Base-by-base conservation (phyloP, 2,888 invertebrate species). In the Aphelenchoides bicaudatus region DNA sequence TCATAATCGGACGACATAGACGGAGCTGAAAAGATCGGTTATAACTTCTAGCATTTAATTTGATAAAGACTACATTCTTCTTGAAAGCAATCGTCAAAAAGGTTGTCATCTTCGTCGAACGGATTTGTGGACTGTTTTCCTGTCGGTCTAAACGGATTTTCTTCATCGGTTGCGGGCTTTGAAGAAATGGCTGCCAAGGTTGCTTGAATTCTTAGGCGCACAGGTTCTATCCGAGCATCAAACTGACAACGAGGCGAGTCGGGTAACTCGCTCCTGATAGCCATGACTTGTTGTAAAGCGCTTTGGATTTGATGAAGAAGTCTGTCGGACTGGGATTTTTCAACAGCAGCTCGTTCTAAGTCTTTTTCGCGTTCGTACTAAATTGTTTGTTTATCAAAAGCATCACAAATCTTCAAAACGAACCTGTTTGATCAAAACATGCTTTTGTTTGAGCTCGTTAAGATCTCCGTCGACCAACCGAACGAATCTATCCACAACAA, bases 241-340 rank as follows among this genome's bases (percentile, higher is more conserved):
- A 57, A 59, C 25, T 53, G 54, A 23, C 23, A 28, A 3, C 29
- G 34, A 19, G 43, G 25, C 2, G 62, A 62, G 2, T 66, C 62
- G 47, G 67, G 59, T 6, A 62, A 43, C 10, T 64, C 53, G 27
- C 63, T 55, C 52, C 68, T 67, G 38, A 71, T 70, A 55, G 70
- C 65, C 27, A 65, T 60, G 54, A 25, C 56, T 37, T 69, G 67
- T 13, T 67, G 63, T 2, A 72, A 55, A 0, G 71, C 74, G 23
- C 61, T 57, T 16, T 65, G 53, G 23, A 74, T 38, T 28, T 72
- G 70, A 49, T 71, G 63, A 43, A 73, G 66, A 16, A 66, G 56
- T 2, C 65, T 58, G 23, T 66, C 16, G 2, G 69, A 64, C 27
- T 51, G 47, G 23, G 54, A 39, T 51, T 64, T 65, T 39, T 65